Evolutionary conservation across 2,113 vertebrate genomes (phyloP), one percentile per base, ranked within the genome.

Genomic region (Sarotherodon lohbergeri): DNA sequence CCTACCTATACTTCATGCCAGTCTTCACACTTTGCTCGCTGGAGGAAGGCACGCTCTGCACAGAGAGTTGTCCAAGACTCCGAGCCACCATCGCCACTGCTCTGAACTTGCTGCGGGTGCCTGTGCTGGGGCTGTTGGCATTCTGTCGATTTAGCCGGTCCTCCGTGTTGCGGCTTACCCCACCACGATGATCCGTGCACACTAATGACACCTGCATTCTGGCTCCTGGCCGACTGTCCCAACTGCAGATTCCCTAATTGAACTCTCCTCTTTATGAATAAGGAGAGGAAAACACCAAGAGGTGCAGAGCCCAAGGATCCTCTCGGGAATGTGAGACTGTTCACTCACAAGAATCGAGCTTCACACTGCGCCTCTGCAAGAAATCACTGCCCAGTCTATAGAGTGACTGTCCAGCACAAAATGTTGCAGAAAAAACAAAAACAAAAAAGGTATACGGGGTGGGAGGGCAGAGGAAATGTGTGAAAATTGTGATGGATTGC

Each of bases 1-100:
- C 97, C 36, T 98, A 99, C 98, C 98, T 97, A 97, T 97, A 97
- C 82, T 97, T 98, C 99, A 99, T 99, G 93, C 98, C 98, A 0
- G 97, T 98, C 93, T 95, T 97, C 86, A 96, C 84, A 95, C 97
- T 97, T 91, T 96, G 96, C 36, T 98, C 97, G 12, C 97, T 96
- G 90, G 96, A 91, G 22, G 97, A 96, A 0, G 97, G 97, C 1
- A 93, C 94, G 17, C 96, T 98, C 95, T 98, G 98, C 88, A 97
- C 97, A 0, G 98, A 98, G 88, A 99, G 97, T 66, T 99, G 99
- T 8, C 99, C 98, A 34, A 98, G 97, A 94, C 97, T 99, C 59
- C 98, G 97, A 66, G 99, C 99, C 87, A 99, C 98, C 97, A 99
- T 98, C 59, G 98, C 98, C 96, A 99, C 97, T 0, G 98, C 95